Base-by-base conservation (phyloP, 1,140 invertebrate genomes). In the Habropoda laboriosa region DNA sequence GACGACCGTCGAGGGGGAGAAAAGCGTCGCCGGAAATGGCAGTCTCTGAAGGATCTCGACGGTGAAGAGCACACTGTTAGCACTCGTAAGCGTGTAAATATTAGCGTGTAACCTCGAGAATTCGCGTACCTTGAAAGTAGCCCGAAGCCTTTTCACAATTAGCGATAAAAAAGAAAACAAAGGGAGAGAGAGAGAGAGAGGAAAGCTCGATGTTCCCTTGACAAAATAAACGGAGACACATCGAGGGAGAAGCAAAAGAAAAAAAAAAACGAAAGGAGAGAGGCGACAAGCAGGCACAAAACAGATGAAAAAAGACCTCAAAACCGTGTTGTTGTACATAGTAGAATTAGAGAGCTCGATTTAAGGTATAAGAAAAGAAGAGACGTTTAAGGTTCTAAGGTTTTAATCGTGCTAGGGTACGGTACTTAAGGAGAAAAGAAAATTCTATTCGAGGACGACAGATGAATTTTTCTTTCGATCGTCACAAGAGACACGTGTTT, bases 41-140 rank as follows among this genome's bases (percentile, higher is more conserved):
- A 30, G 42, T 47, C 13, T 3, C 27, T 4, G 4, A n/a, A n/a
- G 7, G 5, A 30, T 30, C 40, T 66, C 63, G 63, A 30, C 58
- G 42, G 40, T n/a, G n/a, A n/a, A n/a, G n/a, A 38, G 42, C 51
- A 67, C 64, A 71, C 38, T 75, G 47, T 75, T 66, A 45, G 45
- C 38, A 66, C 60, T 55, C 64, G 51, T 58, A 45, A 66, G 77
- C 63, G 58, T 85, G 82, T 87, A 89, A 82, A 88, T 87, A 87
- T 67, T 78, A 67, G 64, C 73, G 63, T 68, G 24, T 76, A 76
- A 89, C 63, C 78, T 83, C 70, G 77, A 86, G 85, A 76, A 85
- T 86, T 87, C 78, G 83, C 83, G 90, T 91, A 91, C 88, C 90
- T 91, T 89, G 88, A 89, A 89, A 89, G 88, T 89, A 89, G 80